Percentiles rank a stretch among this genome's conserved stretches.
These are phyloP conservation scores for Drosophila tanythrix DNA, from an alignment of 2,888 invertebrate genomes.

Conservation along the genomic window DNA sequence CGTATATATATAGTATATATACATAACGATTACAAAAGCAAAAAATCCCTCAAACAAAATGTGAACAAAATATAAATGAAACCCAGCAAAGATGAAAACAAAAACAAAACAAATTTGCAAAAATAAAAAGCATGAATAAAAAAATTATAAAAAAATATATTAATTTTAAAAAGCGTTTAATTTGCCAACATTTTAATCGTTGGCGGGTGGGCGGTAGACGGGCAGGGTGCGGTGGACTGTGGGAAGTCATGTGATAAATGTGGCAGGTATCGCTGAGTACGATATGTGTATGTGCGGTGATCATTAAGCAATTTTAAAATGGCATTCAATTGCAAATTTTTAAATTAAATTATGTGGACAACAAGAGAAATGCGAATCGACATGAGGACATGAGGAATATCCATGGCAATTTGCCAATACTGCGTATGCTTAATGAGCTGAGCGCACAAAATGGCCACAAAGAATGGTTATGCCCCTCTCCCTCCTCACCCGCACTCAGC, in stretches of 20 bases:
- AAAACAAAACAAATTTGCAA: constrained; percentile 60
- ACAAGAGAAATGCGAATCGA: constrained; percentile 29
- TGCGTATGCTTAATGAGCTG: constrained; percentile 72
- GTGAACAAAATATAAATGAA: constrained; percentile 52
- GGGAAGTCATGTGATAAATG: constrained; percentile 58
- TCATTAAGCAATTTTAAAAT: constrained; percentile 73
- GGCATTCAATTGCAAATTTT: constrained; percentile 70
- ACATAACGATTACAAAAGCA: constrained; percentile 51
- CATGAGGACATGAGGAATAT: constrained; percentile 39
- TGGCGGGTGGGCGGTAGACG: background rate
- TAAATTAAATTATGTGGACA: constrained; percentile 71
- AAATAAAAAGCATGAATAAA: constrained; percentile 58
- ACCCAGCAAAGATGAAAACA: constrained; percentile 52
- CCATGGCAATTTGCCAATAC: constrained; percentile 69
- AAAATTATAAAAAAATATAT: constrained; percentile 68
- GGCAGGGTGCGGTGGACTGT: background rate
- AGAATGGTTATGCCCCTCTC: constrained; percentile 24
- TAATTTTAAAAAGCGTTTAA: constrained; percentile 78
- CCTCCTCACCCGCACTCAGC: background rate
- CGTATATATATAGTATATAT: constrained; percentile 35
- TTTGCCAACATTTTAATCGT: constrained; percentile 66
- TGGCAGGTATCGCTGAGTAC: constrained; percentile 33
- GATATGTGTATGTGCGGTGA: constrained; percentile 41
- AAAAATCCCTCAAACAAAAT: constrained; percentile 67
- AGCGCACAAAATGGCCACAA: constrained; percentile 46